phyloP scores from a whole-genome alignment of 2,113 vertebrate genomes.

The Pholis gunnellus region DNA sequence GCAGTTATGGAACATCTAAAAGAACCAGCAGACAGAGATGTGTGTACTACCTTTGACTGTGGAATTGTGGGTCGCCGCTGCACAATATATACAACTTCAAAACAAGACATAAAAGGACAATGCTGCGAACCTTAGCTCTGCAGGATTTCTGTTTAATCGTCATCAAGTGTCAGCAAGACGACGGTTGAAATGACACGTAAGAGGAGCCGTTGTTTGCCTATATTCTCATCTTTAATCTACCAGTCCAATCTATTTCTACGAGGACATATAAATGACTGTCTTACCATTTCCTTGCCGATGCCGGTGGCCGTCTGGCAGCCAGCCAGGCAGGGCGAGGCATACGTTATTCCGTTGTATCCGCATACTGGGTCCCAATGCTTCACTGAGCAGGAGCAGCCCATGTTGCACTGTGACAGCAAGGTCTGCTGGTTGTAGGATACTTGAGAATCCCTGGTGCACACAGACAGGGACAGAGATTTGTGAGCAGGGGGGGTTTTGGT shows the following conservation, averaged over 20 bases:
- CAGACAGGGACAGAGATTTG: neutral
- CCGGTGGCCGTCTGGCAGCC: conserved; percentile 88
- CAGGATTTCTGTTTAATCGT: neutral
- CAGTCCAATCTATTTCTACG: neutral
- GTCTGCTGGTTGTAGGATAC: conserved; percentile 78
- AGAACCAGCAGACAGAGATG: neutral
- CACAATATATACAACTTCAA: neutral
- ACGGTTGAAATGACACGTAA: too few species aligned
- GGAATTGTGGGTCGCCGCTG: neutral
- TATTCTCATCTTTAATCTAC: neutral
- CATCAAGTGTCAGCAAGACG: too few species aligned
- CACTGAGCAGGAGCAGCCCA: conserved; percentile 87
- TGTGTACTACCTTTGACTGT: neutral
- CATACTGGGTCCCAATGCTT: conserved; percentile 96
- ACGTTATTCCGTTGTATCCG: conserved; percentile 91
- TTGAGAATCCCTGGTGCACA: conserved; percentile 73
- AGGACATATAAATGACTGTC: conserved; percentile 1
- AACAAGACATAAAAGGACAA: neutral
- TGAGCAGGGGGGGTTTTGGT: neutral
- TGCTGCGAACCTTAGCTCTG: neutral
- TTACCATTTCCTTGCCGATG: conserved; percentile 86
- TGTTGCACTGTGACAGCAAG: conserved; percentile 91
- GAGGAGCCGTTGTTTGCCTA: too few species aligned
- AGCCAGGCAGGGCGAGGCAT: conserved; percentile 91
- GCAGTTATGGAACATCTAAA: conserved; percentile 91